Conservation (phyloP, 2,888 invertebrate genomes). For the Tetrapedia diversipes region DNA sequence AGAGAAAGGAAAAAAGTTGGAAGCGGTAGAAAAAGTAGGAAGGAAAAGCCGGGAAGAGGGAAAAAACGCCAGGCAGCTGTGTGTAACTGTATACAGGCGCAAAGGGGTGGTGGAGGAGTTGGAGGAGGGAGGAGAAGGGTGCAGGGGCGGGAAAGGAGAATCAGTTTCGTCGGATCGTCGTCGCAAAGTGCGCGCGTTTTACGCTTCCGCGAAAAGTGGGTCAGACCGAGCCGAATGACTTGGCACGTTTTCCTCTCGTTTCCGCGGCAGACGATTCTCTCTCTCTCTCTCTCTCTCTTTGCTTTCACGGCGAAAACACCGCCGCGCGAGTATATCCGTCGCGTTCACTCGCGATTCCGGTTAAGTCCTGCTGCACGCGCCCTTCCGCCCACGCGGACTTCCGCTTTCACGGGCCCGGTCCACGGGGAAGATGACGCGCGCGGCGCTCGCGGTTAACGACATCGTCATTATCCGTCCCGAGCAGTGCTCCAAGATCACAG, state of each 20-base stretch:
- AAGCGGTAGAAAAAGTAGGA: too few relatives aligned
- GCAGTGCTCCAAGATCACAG: conserved; percentile 39
- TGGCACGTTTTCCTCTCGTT: conserved; percentile 68
- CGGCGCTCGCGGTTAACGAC: conserved; percentile 49
- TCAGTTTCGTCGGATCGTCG: conserved; percentile 60
- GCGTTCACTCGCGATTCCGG: conserved; percentile 50
- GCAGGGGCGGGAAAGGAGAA: conserved; percentile 44
- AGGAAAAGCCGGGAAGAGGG: background rate
- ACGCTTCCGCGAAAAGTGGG: conserved; percentile 68
- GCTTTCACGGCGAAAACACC: conserved; percentile 65
- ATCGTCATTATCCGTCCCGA: conserved; percentile 43
- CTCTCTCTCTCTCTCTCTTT: too few relatives aligned
- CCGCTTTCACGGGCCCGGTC: conserved; percentile 25
- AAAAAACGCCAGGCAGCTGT: conserved; percentile 31
- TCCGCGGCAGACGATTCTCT: conserved; percentile 62
- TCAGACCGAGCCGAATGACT: conserved; percentile 70
- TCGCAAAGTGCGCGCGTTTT: conserved; percentile 57
- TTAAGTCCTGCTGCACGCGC: conserved; percentile 11
- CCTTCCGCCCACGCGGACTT: conserved; percentile 9
- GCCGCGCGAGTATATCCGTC: conserved; percentile 54
- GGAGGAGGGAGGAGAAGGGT: background rate
- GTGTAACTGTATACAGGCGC: conserved; percentile 33
- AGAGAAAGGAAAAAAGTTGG: too few relatives aligned
- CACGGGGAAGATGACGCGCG: conserved; percentile 34
- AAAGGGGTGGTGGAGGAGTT: too few relatives aligned